Evolutionary conservation across 2,113 vertebrate species (phyloP).

Genomic region (Callithrix jacchus): DNA sequence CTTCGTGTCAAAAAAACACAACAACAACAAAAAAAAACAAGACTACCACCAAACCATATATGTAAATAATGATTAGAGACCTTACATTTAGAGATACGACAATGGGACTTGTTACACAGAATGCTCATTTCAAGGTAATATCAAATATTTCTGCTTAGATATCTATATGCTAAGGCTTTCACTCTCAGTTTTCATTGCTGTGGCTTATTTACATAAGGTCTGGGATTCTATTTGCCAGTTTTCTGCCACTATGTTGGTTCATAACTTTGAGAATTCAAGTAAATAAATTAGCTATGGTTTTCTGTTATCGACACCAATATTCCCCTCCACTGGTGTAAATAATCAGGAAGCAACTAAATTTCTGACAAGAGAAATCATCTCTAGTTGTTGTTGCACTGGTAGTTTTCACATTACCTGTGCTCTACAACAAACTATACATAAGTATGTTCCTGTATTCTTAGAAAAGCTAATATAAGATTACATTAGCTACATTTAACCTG

Average conservation of each 20-base stretch:
- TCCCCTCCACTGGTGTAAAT: conserved; percentile 46
- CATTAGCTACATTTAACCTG: conserved; percentile 71
- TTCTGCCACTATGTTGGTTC: not conserved
- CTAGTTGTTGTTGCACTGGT: not conserved
- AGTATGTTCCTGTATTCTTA: conserved; percentile 40
- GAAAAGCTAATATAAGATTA: conserved; percentile 69
- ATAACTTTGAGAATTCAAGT: conserved; percentile 17
- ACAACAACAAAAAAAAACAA: not conserved
- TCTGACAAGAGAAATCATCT: not conserved
- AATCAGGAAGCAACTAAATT: conserved; percentile 57
- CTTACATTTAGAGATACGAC: not conserved
- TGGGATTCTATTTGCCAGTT: not conserved
- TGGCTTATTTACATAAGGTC: not conserved
- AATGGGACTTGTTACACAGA: not conserved
- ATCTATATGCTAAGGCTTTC: not conserved
- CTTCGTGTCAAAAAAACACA: not conserved
- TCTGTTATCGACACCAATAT: conserved; percentile 50
- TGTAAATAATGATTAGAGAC: not conserved
- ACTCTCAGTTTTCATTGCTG: not conserved
- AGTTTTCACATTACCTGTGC: conserved; percentile 55
- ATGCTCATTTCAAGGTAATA: not conserved
- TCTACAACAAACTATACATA: conserved; percentile 39
- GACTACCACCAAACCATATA: not conserved
- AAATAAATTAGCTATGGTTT: conserved; percentile 51
- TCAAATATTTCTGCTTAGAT: not conserved